phyloP scores from a whole-genome alignment of 2,113 vertebrate species.

The Suncus etruscus region DNA sequence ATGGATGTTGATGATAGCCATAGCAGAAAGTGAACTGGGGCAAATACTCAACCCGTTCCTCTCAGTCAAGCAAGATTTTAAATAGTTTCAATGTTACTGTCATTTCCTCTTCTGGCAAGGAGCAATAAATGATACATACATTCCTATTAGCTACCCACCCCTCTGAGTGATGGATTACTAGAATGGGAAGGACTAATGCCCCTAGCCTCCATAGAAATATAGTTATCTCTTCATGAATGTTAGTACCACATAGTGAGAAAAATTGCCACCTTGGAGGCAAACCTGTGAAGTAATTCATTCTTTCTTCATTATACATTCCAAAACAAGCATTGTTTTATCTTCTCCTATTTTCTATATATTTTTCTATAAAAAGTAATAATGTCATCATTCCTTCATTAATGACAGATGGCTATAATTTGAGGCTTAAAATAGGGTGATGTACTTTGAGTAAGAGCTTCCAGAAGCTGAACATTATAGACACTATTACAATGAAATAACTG shows the following conservation, averaged over 20 bases:
- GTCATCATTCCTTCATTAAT: slow-evolving; percentile 58
- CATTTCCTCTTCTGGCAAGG: slow-evolving; percentile 75
- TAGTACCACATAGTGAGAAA: slow-evolving; percentile 64
- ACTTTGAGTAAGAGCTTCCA: slow-evolving; percentile 32
- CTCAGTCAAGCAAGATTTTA: slow-evolving; percentile 65
- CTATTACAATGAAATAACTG: slow-evolving; percentile 37
- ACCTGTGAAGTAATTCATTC: slow-evolving; percentile 51
- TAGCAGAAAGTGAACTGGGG: slow-evolving; percentile 43
- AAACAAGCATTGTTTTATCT: slow-evolving; percentile 48
- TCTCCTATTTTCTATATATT: slow-evolving; percentile 46
- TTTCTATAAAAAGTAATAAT: slow-evolving; percentile 52
- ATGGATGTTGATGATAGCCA: slow-evolving; percentile 16
- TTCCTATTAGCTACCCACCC: slow-evolving; percentile 75
- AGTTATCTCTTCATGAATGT: slow-evolving; percentile 75
- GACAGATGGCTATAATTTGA: slow-evolving; percentile 45
- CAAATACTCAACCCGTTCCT: slow-evolving; percentile 60
- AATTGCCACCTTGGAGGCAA: slow-evolving; percentile 55
- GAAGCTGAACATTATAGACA: neutral
- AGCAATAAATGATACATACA: slow-evolving; percentile 78
- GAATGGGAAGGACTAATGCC: slow-evolving; percentile 71
- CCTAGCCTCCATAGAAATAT: slow-evolving; percentile 71
- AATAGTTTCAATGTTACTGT: slow-evolving; percentile 72
- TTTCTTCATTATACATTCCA: slow-evolving; percentile 55
- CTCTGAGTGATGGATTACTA: slow-evolving; percentile 81
- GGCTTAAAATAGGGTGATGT: slow-evolving; percentile 32